Conservation (phyloP, 1,140 invertebrate species). For the Chelonus insularis region DNA sequence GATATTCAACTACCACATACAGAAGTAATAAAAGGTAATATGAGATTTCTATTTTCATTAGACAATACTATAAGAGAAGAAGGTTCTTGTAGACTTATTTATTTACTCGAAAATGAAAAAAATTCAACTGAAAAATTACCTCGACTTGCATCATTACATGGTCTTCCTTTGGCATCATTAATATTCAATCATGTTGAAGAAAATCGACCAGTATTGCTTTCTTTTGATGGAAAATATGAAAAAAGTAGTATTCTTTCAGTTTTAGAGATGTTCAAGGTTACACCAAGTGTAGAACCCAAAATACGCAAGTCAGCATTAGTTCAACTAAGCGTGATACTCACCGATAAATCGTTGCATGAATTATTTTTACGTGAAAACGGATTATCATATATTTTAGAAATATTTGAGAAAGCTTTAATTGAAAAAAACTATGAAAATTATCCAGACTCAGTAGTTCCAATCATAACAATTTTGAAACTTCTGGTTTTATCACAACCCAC, state of each 20-base stretch:
- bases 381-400: constrained; percentile 46
- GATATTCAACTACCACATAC: constrained; percentile 60
- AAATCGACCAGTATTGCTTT: constrained; percentile 21
- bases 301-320: constrained; percentile 64
- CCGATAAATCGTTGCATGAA: constrained; percentile 61
- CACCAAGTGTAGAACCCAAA: constrained; percentile 59
- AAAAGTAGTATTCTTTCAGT: constrained; percentile 44
- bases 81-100: constrained; percentile 59
- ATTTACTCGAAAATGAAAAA: constrained; percentile 56
- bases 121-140: constrained; percentile 54
- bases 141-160: constrained; percentile 55
- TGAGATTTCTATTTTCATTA: constrained; percentile 55
- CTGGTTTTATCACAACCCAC: constrained; percentile 57
- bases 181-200: constrained; percentile 45
- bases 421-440: constrained; percentile 66
- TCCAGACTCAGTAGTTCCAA: constrained; percentile 68
- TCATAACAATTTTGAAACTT: constrained; percentile 65
- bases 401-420: constrained; percentile 48
- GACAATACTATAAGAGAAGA: constrained; percentile 57
- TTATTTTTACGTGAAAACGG: constrained; percentile 60
- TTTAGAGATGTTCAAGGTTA: constrained; percentile 45
- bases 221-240: constrained; percentile 47
- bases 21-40: constrained; percentile 62
- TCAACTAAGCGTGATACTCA: constrained; percentile 65
- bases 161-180: constrained; percentile 51